phyloP scores from a whole-genome alignment of 1,140 invertebrate species.

The Archegozetes longisetosus region DNA sequence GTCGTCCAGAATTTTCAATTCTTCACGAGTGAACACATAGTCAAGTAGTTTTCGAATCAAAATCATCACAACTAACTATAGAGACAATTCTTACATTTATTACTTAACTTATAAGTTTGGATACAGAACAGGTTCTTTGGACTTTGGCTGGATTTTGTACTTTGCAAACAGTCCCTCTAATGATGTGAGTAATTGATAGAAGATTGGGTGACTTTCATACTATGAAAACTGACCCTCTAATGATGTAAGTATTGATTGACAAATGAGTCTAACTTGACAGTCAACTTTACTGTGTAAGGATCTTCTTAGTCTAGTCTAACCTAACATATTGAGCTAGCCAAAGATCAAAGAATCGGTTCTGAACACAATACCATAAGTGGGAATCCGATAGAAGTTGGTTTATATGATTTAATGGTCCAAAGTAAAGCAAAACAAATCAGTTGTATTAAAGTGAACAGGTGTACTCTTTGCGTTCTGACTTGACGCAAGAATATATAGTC shows the following conservation, averaged over 20 bases:
- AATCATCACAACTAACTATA: conserved; percentile 91
- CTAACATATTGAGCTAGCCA: neutral
- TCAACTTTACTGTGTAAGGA: neutral
- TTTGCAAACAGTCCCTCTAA: too few species aligned
- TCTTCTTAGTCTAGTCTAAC: conserved; percentile 17
- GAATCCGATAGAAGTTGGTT: conserved; percentile 82
- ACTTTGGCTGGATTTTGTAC: too few species aligned
- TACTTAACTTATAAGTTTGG: conserved; percentile 6
- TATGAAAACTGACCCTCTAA: too few species aligned
- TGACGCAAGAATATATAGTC: conserved; percentile 94
- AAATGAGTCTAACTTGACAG: neutral
- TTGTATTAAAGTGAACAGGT: conserved; percentile 88
- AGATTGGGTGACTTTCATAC: too few species aligned
- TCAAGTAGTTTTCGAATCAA: conserved; percentile 84
- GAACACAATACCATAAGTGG: conserved; percentile 63
- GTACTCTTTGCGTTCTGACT: conserved; percentile 80
- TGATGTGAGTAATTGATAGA: too few species aligned
- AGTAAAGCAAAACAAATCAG: conserved; percentile 72
- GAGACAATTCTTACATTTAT: too few species aligned
- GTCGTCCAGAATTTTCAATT: conserved; percentile 91
- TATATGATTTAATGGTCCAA: conserved; percentile 93
- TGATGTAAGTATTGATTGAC: too few species aligned
- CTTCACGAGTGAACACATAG: conserved; percentile 72
- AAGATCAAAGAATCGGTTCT: conserved; percentile 2
- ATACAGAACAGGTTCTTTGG: neutral